Evolutionary conservation across 2,797 vertebrate genomes (phyloP).

Genomic region (Urophycis tenuis): DNA sequence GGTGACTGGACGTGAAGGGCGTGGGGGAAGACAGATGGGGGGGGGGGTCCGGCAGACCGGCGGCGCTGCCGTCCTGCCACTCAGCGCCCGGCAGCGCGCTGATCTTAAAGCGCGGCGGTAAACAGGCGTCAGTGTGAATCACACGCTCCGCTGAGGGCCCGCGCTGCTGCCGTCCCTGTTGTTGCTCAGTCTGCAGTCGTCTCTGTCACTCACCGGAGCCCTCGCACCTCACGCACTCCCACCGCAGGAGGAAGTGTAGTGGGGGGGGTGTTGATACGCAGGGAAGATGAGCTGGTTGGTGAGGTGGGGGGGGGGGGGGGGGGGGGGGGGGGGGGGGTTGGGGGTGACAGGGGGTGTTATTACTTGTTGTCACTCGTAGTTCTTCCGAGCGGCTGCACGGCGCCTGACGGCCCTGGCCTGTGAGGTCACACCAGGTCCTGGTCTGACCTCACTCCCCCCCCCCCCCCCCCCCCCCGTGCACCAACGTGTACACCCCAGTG

Average conservation of each 20-base stretch:
- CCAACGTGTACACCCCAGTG: too few species aligned
- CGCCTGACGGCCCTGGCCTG: too few species aligned
- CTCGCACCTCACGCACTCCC: too few species aligned
- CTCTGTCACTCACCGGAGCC: not conserved
- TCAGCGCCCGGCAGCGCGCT: not conserved
- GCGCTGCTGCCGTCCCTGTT: not conserved
- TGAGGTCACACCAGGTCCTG: not conserved
- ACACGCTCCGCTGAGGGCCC: not conserved
- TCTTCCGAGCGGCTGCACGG: not conserved
- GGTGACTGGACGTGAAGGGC: constrained; percentile 18
- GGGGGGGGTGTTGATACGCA: too few species aligned
- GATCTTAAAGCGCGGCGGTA: not conserved
- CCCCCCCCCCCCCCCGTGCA: too few species aligned
- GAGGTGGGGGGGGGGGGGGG: not conserved
- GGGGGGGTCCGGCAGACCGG: too few species aligned
- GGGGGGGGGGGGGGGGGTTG: not conserved
- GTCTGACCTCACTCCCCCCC: too few species aligned
- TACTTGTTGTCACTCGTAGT: not conserved
- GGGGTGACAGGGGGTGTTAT: not conserved
- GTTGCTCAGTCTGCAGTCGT: not conserved
- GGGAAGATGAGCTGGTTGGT: not conserved
- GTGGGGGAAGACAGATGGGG: constrained; percentile 30
- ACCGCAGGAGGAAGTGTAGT: not conserved
- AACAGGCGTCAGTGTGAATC: not conserved
- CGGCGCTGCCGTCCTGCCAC: not conserved